A percentile compares a stretch with the other conserved stretches of the same genome.
Conservation (phyloP, 1,140 invertebrate genomes). For the Araneus ventricosus region DNA sequence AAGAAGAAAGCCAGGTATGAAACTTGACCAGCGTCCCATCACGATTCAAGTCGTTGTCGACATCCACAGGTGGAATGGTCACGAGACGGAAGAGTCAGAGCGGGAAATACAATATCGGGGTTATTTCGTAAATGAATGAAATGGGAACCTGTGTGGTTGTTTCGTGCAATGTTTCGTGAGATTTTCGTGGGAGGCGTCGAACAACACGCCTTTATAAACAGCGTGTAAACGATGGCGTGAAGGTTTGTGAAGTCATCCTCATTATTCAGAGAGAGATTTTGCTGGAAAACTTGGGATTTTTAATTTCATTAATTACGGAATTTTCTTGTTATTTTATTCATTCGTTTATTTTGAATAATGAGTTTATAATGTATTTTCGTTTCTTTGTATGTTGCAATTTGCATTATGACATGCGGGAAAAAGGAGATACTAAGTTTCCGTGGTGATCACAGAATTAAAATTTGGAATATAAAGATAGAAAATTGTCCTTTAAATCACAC, state of each 20-base stretch:
- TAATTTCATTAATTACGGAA: too few species aligned
- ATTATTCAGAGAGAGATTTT: not conserved
- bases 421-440: too few species aligned
- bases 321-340: too few species aligned
- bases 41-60: not conserved
- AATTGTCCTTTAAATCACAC: too few species aligned
- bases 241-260: not conserved
- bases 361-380: too few species aligned
- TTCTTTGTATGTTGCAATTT: too few species aligned
- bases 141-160: not conserved
- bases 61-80: not conserved
- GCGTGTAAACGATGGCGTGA: not conserved
- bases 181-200: not conserved
- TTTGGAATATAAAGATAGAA: too few species aligned
- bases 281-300: not conserved
- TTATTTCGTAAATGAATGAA: conserved; percentile 9
- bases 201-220: not conserved
- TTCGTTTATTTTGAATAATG: too few species aligned
- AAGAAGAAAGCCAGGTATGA: not conserved
- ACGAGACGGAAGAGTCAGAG: not conserved
- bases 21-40: conserved; percentile 21
- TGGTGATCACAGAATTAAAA: too few species aligned
- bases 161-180: not conserved
- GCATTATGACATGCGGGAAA: too few species aligned
- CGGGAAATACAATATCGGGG: conserved; percentile 9